Base-by-base conservation (phyloP, 2,797 vertebrate genomes). In the Betta splendens region DNA sequence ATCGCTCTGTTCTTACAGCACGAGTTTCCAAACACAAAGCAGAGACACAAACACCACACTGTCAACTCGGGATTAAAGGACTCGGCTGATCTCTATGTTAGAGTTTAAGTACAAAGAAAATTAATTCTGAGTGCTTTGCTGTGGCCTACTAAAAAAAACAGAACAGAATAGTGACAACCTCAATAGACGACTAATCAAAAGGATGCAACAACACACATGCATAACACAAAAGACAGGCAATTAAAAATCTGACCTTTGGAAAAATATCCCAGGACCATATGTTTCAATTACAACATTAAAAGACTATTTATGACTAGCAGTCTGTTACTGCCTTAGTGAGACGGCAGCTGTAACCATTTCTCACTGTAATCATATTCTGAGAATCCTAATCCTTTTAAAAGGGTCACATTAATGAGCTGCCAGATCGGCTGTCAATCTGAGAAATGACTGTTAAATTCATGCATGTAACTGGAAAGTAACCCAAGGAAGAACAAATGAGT, bases 341-440 rank as follows among this genome's bases (percentile, higher is more conserved):
- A 15, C 13, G 23, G 21, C n/a, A 3, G 36, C 16, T 36, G 15
- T 12, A 32, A 31, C 22, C 17, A 33, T 40, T 52, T 10, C 2
- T 42, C 15, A 37, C 29, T 26, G 36, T 39, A 52, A 43, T 47
- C 40, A 45, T 10, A 7, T 21, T 55, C 32, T 10, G n/a, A n/a
- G n/a, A n/a, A n/a, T n/a, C n/a, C 9, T 4, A 33, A 25, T 29
- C 13, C 1, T 33, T 47, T 31, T 12, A 8, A 28, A 47, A 18
- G 26, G 12, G 15, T 17, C 31, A 4, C 51, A 45, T 1, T 29
- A 39, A 65, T 57, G 26, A 39, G 22, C 9, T 10, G 22, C 35
- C 7, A 54, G 25, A 35, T 9, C 15, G 21, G 12, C 23, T 22
- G 18, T 64, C 37, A 26, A 9, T 42, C 22, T 15, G 45, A 52